Conservation (phyloP, 1,140 invertebrate genomes). For the Neodiprion virginianus region DNA sequence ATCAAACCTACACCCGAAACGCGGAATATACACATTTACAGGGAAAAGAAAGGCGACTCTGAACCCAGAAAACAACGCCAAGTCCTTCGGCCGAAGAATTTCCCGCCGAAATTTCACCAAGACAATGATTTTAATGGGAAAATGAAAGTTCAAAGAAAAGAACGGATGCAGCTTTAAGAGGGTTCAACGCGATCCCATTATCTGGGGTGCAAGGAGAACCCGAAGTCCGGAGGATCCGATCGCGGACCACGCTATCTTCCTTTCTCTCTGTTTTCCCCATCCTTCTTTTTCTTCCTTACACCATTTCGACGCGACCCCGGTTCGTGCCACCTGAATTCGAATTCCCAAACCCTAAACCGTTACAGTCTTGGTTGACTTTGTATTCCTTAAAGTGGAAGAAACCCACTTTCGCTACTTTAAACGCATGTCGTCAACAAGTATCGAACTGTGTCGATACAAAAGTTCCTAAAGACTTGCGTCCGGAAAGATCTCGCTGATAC, state of each 20-base stretch:
- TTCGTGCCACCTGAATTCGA: not conserved
- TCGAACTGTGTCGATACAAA: not conserved
- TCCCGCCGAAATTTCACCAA: not conserved
- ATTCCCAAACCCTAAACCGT: not conserved
- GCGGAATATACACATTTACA: too few species aligned
- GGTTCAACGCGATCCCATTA: slow-evolving; percentile 24
- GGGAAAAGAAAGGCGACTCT: too few species aligned
- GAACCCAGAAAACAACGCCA: too few species aligned
- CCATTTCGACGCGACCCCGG: not conserved
- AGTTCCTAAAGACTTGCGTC: not conserved
- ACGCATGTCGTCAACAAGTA: not conserved
- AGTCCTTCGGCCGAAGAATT: too few species aligned
- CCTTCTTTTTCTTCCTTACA: slow-evolving; percentile 3
- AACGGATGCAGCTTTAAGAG: slow-evolving; percentile 22
- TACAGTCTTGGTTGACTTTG: too few species aligned
- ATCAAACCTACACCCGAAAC: not conserved
- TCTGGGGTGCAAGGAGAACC: slow-evolving; percentile 14
- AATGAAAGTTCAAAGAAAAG: slow-evolving; percentile 26
- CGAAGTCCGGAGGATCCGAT: not conserved
- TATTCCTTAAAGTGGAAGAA: too few species aligned
- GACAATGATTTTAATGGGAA: slow-evolving; percentile 26
- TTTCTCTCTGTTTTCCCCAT: not conserved
- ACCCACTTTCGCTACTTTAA: not conserved
- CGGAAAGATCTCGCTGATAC: slow-evolving; percentile 2
- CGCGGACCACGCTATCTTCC: not conserved